Percentiles rank a stretch among this genome's conserved stretches.
Conservation (phyloP, 2,797 vertebrate species). For the Ispidina lecontei region DNA sequence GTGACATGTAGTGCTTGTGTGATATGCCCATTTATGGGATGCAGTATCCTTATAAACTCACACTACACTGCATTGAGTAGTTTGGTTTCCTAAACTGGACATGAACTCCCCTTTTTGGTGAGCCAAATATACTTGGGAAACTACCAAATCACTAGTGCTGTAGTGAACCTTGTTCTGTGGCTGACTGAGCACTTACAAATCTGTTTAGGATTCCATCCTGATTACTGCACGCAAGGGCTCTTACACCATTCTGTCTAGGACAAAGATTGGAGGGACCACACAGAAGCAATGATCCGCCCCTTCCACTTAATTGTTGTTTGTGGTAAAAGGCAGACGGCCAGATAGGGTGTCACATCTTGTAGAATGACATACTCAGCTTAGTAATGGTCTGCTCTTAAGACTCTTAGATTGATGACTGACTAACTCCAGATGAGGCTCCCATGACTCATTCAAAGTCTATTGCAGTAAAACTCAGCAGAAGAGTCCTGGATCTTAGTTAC, state of each 20-base stretch:
- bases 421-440: conserved; percentile 15
- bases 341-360: neutral
- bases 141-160: neutral
- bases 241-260: conserved; percentile 12
- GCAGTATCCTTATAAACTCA: neutral
- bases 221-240: neutral
- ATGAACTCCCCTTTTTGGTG: neutral
- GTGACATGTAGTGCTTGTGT: neutral
- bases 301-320: neutral
- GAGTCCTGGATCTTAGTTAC: neutral
- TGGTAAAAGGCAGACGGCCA: neutral
- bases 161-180: neutral
- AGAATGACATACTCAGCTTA: neutral
- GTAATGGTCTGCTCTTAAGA: neutral
- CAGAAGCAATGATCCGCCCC: neutral
- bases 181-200: neutral
- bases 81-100: neutral
- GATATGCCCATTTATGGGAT: neutral
- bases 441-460: neutral
- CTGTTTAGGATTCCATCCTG: conserved; percentile 18
- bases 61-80: neutral
- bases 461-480: neutral
- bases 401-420: neutral
- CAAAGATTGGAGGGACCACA: neutral
- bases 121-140: neutral